A percentile compares a stretch with the other conserved stretches of the same genome.
phyloP scores from a whole-genome alignment of 1,140 invertebrate species.

The Heliothis subflexa region DNA sequence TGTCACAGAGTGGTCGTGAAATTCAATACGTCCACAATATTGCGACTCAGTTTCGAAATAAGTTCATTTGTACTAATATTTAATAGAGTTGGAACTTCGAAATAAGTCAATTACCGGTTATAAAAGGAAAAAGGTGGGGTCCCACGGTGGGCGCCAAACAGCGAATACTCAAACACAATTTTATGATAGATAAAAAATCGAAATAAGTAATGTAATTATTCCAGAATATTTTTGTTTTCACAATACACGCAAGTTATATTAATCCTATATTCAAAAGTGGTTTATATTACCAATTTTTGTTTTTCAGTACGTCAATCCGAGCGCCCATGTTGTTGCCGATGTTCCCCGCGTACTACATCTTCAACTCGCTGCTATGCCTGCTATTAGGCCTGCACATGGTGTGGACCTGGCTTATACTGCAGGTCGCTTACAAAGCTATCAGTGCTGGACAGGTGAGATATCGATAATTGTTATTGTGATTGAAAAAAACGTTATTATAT shows the following conservation, averaged over 20 bases:
- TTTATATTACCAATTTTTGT: slow-evolving; percentile 50
- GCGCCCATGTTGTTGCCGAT: slow-evolving; percentile 94
- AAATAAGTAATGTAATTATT: too few relatives aligned
- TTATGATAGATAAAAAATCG: background rate
- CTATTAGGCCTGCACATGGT: slow-evolving; percentile 96
- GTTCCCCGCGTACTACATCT: slow-evolving; percentile 98
- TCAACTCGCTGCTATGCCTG: slow-evolving; percentile 94
- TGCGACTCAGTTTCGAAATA: too few relatives aligned
- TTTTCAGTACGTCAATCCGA: slow-evolving; percentile 92
- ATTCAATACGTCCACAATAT: too few relatives aligned
- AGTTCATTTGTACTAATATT: too few relatives aligned
- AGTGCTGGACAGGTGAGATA: slow-evolving; percentile 90
- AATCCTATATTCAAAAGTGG: background rate
- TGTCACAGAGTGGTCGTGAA: too few relatives aligned
- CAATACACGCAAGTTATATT: background rate
- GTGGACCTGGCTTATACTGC: slow-evolving; percentile 98
- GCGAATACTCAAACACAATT: too few relatives aligned
- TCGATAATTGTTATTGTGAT: background rate
- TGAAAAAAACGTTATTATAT: background rate
- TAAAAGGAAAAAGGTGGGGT: background rate
- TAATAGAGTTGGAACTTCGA: too few relatives aligned
- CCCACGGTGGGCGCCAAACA: slow-evolving; percentile 11
- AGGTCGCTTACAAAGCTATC: slow-evolving; percentile 94
- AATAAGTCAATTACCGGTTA: too few relatives aligned
- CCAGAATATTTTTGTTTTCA: background rate